Percentiles rank a stretch among this genome's conserved stretches.
Conservation (phyloP, 2,888 invertebrate genomes). For the Omphaloscelis lunosa region DNA sequence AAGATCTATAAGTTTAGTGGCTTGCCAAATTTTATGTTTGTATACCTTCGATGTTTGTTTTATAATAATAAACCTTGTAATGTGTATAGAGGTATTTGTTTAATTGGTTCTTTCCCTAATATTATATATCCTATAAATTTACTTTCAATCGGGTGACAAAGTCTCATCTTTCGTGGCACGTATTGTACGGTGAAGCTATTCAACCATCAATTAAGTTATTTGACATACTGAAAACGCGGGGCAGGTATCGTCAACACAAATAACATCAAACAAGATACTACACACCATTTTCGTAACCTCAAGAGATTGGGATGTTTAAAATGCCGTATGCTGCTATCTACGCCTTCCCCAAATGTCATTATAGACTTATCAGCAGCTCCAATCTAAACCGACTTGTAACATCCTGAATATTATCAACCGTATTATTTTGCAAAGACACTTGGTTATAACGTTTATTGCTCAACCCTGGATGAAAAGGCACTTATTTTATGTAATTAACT, state of each 20-base stretch:
- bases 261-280: conserved; percentile 23
- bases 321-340: conserved; percentile 56
- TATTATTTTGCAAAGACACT: conserved; percentile 69
- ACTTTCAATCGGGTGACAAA: no score
- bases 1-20: no score
- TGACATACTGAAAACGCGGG: no score
- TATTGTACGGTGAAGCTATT: no score
- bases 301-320: conserved; percentile 32
- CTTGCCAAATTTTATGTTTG: no score
- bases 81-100: no score
- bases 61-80: no score
- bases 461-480: conserved; percentile 59
- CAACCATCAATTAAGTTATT: no score
- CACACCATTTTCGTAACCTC: conserved; percentile 40
- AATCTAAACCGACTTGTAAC: conserved; percentile 69
- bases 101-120: no score
- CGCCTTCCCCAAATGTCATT: conserved; percentile 46
- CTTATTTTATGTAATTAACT: conserved; percentile 65
- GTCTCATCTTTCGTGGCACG: no score
- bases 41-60: no score
- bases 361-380: conserved; percentile 65
- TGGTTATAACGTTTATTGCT: conserved; percentile 63
- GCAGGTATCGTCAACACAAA: conserved; percentile 11
- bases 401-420: conserved; percentile 71
- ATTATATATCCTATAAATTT: no score